A percentile compares a stretch with the other conserved stretches of the same genome.
Evolutionary conservation across 1,140 invertebrate genomes (phyloP).

Genomic region (Brevipalpus yothersi): DNA sequence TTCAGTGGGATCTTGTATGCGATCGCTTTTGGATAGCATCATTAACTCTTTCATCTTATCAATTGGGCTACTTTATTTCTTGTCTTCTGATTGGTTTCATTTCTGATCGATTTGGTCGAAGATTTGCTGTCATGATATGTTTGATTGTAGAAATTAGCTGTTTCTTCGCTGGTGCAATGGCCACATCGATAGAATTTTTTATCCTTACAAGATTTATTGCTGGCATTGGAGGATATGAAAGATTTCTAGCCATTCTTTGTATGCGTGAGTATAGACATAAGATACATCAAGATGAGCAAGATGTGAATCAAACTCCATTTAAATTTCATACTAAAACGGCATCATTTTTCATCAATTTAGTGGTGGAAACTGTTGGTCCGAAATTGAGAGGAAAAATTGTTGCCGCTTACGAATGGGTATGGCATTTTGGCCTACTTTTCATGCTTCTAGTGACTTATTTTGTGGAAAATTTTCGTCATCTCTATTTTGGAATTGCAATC

Average conservation of each 20-base stretch:
- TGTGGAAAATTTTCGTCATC: slow-evolving; percentile 35
- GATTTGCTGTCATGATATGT: too few relatives aligned
- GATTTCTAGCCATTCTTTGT: background rate
- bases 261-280: background rate
- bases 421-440: slow-evolving; percentile 43
- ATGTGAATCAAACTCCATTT: too few relatives aligned
- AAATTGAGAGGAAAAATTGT: slow-evolving; percentile 41
- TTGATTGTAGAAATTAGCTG: too few relatives aligned
- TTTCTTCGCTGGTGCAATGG: too few relatives aligned
- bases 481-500: background rate
- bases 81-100: slow-evolving; percentile 49
- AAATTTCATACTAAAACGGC: too few relatives aligned
- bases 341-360: slow-evolving; percentile 25
- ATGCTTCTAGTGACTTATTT: slow-evolving; percentile 38
- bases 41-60: slow-evolving; percentile 46
- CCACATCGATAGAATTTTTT: too few relatives aligned
- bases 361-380: slow-evolving; percentile 59
- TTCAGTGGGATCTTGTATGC: slow-evolving; percentile 53
- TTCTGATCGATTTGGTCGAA: slow-evolving; percentile 37
- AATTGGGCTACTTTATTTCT: slow-evolving; percentile 52
- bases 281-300: too few relatives aligned
- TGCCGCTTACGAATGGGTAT: slow-evolving; percentile 47
- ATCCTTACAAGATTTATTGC: background rate
- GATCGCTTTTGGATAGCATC: slow-evolving; percentile 34
- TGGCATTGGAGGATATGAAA: background rate